A percentile compares a stretch with the other conserved stretches of the same genome.
phyloP scores from a whole-genome alignment of 2,113 vertebrate genomes.

The Tonatia bakeri region DNA sequence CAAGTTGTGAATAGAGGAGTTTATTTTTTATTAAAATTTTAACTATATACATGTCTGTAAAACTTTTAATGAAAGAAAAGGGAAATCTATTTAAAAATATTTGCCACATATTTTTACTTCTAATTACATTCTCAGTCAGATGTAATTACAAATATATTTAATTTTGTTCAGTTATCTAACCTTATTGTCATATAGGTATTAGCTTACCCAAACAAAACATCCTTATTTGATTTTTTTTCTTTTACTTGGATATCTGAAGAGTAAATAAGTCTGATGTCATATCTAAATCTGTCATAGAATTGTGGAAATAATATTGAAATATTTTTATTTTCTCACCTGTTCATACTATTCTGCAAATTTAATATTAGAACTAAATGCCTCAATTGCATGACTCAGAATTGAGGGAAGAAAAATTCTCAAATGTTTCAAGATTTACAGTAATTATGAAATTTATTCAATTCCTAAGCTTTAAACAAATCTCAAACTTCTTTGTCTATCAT shows the following conservation, averaged over 20 bases:
- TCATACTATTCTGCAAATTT: not conserved
- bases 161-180: not conserved
- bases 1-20: not conserved
- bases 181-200: not conserved
- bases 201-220: not conserved
- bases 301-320: constrained; percentile 3
- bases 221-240: not conserved
- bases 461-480: constrained; percentile 35
- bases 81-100: not conserved
- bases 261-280: not conserved
- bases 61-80: constrained; percentile 2
- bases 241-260: not conserved
- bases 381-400: not conserved
- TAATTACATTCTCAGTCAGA: not conserved
- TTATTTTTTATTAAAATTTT: not conserved
- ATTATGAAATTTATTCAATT: not conserved
- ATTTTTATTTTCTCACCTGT: not conserved
- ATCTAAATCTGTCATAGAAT: not conserved
- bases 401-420: not conserved
- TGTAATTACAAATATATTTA: not conserved
- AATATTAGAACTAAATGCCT: not conserved
- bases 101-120: constrained; percentile 10
- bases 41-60: not conserved
- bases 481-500: constrained; percentile 37
- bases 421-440: not conserved